Evolutionary conservation across 2,797 vertebrate genomes (phyloP).

Genomic region (Paguma larvata): DNA sequence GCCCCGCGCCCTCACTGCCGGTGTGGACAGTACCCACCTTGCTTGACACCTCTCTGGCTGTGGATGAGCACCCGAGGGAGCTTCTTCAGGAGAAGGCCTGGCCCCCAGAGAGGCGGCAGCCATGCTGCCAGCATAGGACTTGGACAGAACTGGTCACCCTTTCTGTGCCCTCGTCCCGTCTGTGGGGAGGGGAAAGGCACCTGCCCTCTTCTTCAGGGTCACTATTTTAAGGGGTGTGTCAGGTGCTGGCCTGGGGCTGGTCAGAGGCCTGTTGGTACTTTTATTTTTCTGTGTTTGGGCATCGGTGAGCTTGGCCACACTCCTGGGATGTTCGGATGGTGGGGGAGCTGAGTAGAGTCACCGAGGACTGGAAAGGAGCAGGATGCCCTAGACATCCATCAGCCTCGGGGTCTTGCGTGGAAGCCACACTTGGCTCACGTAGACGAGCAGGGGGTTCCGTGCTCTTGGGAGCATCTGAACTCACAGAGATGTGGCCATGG

Average conservation of each 20-base stretch:
- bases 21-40: too few relatives aligned
- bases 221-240: background rate
- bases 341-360: background rate
- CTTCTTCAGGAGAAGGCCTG: background rate
- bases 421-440: background rate
- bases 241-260: background rate
- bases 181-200: background rate
- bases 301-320: too few relatives aligned
- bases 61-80: rapidly evolving
- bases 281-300: background rate
- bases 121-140: rapidly evolving
- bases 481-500: rapidly evolving
- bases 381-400: background rate
- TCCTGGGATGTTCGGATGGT: background rate
- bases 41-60: rapidly evolving
- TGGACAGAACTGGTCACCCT: background rate
- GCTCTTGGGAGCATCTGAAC: background rate
- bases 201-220: background rate
- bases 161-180: rapidly evolving
- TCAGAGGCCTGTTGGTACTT: background rate
- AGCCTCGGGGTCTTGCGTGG: background rate
- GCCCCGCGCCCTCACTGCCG: rapidly evolving
- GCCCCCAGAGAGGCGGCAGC: background rate
- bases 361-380: background rate
- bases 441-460: background rate